Evolutionary conservation across 2,113 vertebrate species (phyloP).

Genomic region (Notechis scutatus): DNA sequence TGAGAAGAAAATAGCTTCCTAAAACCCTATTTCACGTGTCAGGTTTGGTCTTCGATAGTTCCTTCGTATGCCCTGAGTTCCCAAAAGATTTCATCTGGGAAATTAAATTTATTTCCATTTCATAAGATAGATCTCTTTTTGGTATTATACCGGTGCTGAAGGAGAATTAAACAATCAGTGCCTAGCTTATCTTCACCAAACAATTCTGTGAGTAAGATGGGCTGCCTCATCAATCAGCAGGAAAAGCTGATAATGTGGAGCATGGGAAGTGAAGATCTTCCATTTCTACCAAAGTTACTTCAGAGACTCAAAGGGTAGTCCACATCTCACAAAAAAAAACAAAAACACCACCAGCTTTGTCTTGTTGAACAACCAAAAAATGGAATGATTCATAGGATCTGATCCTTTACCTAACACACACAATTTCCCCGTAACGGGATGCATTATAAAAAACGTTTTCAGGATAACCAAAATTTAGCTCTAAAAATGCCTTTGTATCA

Average conservation of each 20-base stretch:
- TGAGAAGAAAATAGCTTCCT: slow-evolving; percentile 8
- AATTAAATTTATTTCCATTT: not conserved
- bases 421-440: slow-evolving; percentile 1
- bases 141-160: not conserved
- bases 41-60: slow-evolving; percentile 14
- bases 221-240: not conserved
- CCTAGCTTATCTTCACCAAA: not conserved
- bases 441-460: slow-evolving; percentile 36
- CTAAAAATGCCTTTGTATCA: slow-evolving; percentile 50
- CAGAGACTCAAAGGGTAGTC: not conserved
- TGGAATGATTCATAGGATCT: slow-evolving; percentile 12
- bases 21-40: not conserved
- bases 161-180: not conserved
- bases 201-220: too few relatives aligned
- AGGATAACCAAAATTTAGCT: slow-evolving; percentile 52
- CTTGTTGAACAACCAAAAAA: not conserved
- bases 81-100: not conserved
- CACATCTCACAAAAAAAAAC: rapidly evolving
- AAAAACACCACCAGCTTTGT: not conserved
- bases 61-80: not conserved
- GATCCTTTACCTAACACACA: slow-evolving; percentile 39
- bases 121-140: not conserved
- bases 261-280: not conserved
- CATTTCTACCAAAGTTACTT: not conserved
- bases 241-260: not conserved